phyloP scores from a whole-genome alignment of 1,140 invertebrate genomes.

The Coelopa frigida region DNA sequence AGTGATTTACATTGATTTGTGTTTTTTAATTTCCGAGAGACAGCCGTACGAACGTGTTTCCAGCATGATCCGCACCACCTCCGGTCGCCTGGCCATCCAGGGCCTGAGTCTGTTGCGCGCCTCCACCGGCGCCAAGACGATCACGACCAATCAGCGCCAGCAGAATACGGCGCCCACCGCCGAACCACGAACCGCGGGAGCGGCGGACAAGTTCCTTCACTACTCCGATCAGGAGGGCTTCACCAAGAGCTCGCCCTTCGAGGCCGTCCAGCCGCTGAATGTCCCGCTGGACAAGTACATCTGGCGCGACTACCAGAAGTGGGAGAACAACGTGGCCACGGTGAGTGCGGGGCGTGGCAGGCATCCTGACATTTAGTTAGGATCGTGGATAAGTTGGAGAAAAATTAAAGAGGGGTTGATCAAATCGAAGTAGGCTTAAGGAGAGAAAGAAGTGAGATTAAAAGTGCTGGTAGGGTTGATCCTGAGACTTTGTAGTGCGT shows the following conservation, averaged over 20 bases:
- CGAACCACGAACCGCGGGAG: constrained; percentile 19
- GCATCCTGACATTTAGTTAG: too few species aligned
- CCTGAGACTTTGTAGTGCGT: too few species aligned
- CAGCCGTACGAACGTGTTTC: background rate
- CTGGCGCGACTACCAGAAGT: constrained; percentile 56
- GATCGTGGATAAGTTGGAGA: too few species aligned
- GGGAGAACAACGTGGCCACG: constrained; percentile 52
- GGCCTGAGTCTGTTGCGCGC: constrained; percentile 15
- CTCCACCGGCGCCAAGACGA: constrained; percentile 10
- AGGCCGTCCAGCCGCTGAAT: constrained; percentile 49
- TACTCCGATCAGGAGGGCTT: constrained; percentile 35
- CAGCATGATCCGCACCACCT: constrained; percentile 13
- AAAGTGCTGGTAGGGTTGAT: too few species aligned
- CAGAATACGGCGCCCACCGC: constrained; percentile 27
- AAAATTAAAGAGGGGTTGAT: too few species aligned
- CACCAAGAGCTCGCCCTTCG: constrained; percentile 45
- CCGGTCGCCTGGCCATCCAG: constrained; percentile 21
- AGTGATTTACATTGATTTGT: too few species aligned
- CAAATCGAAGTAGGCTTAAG: too few species aligned
- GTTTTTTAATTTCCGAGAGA: background rate
- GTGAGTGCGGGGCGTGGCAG: too few species aligned
- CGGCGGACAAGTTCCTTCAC: constrained; percentile 31
- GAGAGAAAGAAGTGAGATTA: too few species aligned
- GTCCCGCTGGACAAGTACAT: constrained; percentile 55
- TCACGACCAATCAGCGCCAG: constrained; percentile 23